phyloP scores from a whole-genome alignment of 2,113 vertebrate genomes.

The Siphamia tubifer region DNA sequence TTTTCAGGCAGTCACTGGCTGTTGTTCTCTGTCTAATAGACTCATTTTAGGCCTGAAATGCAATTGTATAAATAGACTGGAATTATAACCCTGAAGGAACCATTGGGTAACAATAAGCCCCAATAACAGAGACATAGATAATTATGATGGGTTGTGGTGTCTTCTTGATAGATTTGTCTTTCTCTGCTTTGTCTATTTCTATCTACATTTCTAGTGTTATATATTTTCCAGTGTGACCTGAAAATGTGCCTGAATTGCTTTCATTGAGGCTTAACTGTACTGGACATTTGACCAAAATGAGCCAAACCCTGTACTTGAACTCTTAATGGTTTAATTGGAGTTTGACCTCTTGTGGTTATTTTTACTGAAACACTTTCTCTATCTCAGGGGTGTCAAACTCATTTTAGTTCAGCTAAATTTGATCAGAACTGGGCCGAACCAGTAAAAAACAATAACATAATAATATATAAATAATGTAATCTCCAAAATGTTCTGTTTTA shows the following conservation, averaged over 20 bases:
- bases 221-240: neutral
- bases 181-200: neutral
- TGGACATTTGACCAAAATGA: neutral
- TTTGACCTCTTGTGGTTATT: neutral
- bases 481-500: too few relatives aligned
- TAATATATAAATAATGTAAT: too few relatives aligned
- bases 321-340: too few relatives aligned
- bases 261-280: neutral
- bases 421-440: too few relatives aligned
- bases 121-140: constrained; percentile 15
- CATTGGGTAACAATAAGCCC: constrained; percentile 3
- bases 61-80: too few relatives aligned
- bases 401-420: neutral
- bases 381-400: neutral
- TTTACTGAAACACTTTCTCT: neutral
- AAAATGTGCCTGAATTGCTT: neutral
- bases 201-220: neutral
- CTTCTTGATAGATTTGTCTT: neutral
- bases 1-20: neutral
- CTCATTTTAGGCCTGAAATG: neutral
- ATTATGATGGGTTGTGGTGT: neutral
- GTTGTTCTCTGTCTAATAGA: neutral
- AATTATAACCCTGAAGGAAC: too few relatives aligned
- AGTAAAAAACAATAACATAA: too few relatives aligned
- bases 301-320: neutral